Evolutionary conservation across 2,113 vertebrate species (phyloP).

Genomic region (Scytalopus superciliaris): DNA sequence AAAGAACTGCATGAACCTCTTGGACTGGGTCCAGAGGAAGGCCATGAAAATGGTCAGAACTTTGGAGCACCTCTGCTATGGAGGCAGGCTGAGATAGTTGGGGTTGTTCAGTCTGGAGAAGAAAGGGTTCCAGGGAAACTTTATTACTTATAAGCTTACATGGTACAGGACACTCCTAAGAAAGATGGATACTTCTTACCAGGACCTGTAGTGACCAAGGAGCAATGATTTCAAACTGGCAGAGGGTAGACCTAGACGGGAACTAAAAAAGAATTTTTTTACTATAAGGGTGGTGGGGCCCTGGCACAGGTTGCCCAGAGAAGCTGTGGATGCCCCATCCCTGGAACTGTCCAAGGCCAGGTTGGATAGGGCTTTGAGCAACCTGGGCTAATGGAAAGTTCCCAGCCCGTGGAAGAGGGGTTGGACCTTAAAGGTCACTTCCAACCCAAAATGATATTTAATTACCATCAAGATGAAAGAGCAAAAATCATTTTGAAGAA

Average conservation of each 20-base stretch:
- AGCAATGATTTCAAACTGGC: not conserved
- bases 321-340: not conserved
- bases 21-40: fast-evolving
- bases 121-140: fast-evolving
- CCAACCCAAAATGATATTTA: not conserved
- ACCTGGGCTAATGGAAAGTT: not conserved
- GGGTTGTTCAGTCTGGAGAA: not conserved
- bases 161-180: not conserved
- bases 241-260: not conserved
- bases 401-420: not conserved
- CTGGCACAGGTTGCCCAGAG: not conserved
- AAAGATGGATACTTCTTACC: not conserved
- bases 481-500: not conserved
- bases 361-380: not conserved
- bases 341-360: not conserved
- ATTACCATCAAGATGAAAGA: not conserved
- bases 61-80: fast-evolving
- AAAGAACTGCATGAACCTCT: not conserved
- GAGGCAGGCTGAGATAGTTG: not conserved
- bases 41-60: not conserved
- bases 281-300: fast-evolving
- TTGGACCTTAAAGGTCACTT: not conserved
- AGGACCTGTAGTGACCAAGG: not conserved
- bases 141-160: not conserved
- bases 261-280: not conserved